Percentiles rank a stretch among this genome's conserved stretches.
These are phyloP conservation scores for Indicator maculatus DNA, from an alignment of 2,113 vertebrate genomes.

Conservation along the genomic window DNA sequence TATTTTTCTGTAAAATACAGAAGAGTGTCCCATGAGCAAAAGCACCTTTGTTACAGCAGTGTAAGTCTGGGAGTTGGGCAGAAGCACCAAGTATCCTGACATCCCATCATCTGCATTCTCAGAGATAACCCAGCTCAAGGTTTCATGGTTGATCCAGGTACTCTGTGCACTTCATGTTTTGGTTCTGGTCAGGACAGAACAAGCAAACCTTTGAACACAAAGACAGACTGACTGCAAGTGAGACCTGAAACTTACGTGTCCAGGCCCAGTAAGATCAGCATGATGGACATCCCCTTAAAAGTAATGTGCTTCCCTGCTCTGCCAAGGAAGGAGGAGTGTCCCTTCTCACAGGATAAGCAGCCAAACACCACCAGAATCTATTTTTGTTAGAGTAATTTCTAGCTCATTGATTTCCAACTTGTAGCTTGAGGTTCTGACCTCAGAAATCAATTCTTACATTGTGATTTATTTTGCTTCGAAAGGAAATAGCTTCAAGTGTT, in stretches of 20 bases:
- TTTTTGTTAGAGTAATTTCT: background rate
- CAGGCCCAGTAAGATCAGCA: background rate
- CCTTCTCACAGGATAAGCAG: background rate
- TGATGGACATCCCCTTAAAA: background rate
- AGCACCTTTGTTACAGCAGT: background rate
- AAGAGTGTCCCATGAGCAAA: background rate
- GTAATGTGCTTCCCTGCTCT: accelerated
- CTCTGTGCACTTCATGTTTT: background rate
- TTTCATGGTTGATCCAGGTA: background rate
- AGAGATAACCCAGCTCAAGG: background rate
- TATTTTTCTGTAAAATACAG: slow-evolving; percentile 88
- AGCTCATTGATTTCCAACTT: background rate
- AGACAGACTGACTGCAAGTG: background rate
- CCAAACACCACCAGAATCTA: background rate
- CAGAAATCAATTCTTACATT: background rate
- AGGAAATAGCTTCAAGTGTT: background rate
- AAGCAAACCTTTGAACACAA: background rate
- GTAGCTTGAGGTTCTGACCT: background rate
- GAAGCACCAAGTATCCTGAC: background rate
- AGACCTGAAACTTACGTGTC: background rate
- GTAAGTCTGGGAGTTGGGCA: background rate
- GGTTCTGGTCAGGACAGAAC: background rate
- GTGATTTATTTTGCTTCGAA: background rate
- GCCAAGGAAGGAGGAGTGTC: background rate
- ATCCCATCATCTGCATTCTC: background rate